Evolutionary conservation across 2,888 invertebrate genomes (phyloP), one percentile per base, ranked within the genome.

Genomic region (Protonemura montana): DNA sequence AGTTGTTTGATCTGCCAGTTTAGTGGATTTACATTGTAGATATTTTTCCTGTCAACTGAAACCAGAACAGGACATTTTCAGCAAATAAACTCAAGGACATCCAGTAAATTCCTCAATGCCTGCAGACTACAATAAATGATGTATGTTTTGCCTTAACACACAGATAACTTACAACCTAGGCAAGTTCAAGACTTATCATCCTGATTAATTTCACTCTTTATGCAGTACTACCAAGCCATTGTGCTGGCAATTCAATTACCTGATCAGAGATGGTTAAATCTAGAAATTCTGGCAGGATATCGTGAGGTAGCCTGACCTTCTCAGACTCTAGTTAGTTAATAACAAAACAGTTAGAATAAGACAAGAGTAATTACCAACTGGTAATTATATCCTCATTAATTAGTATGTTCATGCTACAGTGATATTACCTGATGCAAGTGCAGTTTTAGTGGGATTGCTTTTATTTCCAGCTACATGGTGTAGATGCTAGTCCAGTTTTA

Each of bases 141-240:
- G 35, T 10, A 35, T 35, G 35, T 35, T 35, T 35, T 35, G 35
- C 35, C 10, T 35, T 35, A n/a, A n/a, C 35, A 3, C 10, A 35
- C 35, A 35, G 35, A 6, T 35, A 6, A 10, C 35, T 10, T n/a
- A n/a, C n/a, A n/a, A n/a, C n/a, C n/a, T n/a, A n/a, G 5, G 5
- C 84, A 84, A 41, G 84, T 41, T 84, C 84, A 84, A 84, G 84
- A 59, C 59, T 59, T 59, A 21, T 59, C 13, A 59, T 59, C 59
- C 13, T 21, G 16, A 59, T 59, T 59, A 59, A 59, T n/a, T n/a
- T n/a, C 16, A 59, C 21, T 59, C 2, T 59, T 59, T 10, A 2
- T 59, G 59, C 35, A 35, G 35, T 10, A 10, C 10, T 35, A 6
- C 35, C 10, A 35, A 35, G 35, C 10, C 10, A 35, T 35, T 35